phyloP scores from a whole-genome alignment of 2,113 vertebrate species.

The Capreolus pygargus region DNA sequence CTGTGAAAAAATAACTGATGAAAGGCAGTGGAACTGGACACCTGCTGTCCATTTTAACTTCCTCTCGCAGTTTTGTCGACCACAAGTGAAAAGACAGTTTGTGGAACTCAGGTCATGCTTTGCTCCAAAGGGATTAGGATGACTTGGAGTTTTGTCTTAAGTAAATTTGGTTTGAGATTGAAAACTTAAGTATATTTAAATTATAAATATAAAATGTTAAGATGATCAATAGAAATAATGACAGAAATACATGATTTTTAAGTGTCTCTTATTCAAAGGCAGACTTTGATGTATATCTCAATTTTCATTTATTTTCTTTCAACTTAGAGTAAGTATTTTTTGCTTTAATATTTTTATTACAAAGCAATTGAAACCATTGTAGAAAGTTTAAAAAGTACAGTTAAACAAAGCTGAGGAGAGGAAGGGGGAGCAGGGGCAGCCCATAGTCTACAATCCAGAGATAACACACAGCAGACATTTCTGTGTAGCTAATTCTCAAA shows the following conservation, averaged over 20 bases:
- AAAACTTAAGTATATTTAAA: not conserved
- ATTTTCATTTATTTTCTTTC: not conserved
- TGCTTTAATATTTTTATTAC: not conserved
- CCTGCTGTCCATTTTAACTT: rapidly evolving
- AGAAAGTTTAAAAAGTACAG: too few relatives aligned
- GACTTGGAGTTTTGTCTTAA: too few relatives aligned
- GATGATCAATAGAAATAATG: not conserved
- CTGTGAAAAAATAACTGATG: rapidly evolving
- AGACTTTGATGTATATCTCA: not conserved
- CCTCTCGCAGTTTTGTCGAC: not conserved
- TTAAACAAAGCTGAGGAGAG: not conserved
- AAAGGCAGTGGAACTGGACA: rapidly evolving
- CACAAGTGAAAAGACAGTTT: rapidly evolving
- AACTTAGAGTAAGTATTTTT: not conserved
- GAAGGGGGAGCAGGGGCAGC: rapidly evolving
- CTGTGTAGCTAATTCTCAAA: rapidly evolving
- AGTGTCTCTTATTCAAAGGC: not conserved
- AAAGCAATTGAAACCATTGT: not conserved
- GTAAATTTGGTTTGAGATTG: too few relatives aligned
- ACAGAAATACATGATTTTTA: not conserved
- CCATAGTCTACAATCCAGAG: rapidly evolving
- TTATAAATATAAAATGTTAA: too few relatives aligned
- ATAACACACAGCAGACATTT: rapidly evolving
- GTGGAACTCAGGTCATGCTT: rapidly evolving
- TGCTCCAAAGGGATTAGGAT: not conserved